Conservation (phyloP, 1,140 invertebrate genomes). For the Neodiprion virginianus region DNA sequence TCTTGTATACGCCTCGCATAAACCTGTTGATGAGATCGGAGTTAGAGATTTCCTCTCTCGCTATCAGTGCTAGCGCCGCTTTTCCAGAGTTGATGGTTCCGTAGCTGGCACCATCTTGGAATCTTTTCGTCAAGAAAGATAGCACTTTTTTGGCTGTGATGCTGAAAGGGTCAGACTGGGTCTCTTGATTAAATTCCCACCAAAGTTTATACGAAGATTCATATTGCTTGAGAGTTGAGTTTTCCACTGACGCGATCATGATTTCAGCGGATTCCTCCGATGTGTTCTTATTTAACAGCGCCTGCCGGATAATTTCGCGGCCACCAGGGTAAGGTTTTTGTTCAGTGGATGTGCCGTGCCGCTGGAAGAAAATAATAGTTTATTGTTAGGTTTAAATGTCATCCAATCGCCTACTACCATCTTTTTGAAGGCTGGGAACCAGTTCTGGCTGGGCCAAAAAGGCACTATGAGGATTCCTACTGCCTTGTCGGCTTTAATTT, state of each 20-base stretch:
- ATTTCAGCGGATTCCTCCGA: constrained; percentile 13
- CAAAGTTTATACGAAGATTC: constrained; percentile 14
- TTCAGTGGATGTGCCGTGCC: background rate
- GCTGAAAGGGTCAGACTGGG: constrained; percentile 1
- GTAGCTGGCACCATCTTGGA: constrained; percentile 17
- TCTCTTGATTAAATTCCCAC: constrained; percentile 15
- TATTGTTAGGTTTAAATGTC: background rate
- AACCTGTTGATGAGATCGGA: constrained; percentile 15
- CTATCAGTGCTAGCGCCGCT: constrained; percentile 18
- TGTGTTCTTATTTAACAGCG: constrained; percentile 13
- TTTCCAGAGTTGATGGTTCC: constrained; percentile 20
- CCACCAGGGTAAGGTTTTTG: constrained; percentile 17
- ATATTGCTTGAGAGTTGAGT: constrained; percentile 25
- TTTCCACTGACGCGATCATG: constrained; percentile 14
- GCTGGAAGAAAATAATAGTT: constrained; percentile 19
- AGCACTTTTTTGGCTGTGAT: constrained; percentile 11
- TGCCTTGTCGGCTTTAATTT: constrained; percentile 30
- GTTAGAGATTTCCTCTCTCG: background rate
- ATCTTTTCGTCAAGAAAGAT: constrained; percentile 14
- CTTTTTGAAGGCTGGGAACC: constrained; percentile 20
- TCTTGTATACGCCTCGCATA: constrained; percentile 18
- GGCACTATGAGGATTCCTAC: constrained; percentile 22
- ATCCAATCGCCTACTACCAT: too few relatives aligned
- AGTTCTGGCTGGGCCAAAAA: constrained; percentile 23
- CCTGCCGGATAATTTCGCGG: constrained; percentile 2